A percentile compares a stretch with the other conserved stretches of the same genome.
These are phyloP conservation scores for Asobara japonica DNA, from an alignment of 1,140 invertebrate genomes.

Conservation along the genomic window DNA sequence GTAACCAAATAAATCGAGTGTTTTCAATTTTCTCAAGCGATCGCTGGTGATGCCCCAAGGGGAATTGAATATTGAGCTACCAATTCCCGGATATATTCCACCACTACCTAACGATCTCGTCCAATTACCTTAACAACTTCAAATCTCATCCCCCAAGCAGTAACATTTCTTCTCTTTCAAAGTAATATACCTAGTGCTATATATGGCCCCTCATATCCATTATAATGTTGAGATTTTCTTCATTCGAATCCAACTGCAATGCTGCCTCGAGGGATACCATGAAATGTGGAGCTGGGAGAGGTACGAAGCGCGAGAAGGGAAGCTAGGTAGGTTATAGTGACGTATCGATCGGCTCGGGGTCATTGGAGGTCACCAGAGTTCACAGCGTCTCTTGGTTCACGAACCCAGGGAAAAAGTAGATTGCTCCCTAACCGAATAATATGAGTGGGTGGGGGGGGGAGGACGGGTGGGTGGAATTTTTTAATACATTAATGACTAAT, in stretches of 20 bases:
- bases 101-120: not conserved
- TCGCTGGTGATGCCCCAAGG: not conserved
- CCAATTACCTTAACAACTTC: not conserved
- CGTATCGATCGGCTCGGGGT: slow-evolving; percentile 62
- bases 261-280: not conserved
- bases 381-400: slow-evolving; percentile 54
- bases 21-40: slow-evolving; percentile 28
- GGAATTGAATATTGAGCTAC: slow-evolving; percentile 31
- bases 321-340: slow-evolving; percentile 49
- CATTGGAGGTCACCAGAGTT: slow-evolving; percentile 64
- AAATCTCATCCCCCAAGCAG: not conserved
- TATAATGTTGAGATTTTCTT: not conserved
- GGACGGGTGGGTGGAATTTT: not conserved
- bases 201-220: not conserved
- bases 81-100: not conserved
- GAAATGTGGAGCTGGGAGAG: not conserved
- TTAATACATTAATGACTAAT: not conserved
- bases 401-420: slow-evolving; percentile 37
- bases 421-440: slow-evolving; percentile 2
- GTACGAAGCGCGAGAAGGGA: not conserved
- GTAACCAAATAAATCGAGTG: slow-evolving; percentile 12
- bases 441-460: too few species aligned
- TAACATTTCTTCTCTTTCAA: not conserved
- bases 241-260: not conserved
- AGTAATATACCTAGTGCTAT: not conserved